Evolutionary conservation across 2,888 invertebrate species (phyloP), one percentile per base, ranked within the genome.

Genomic region (Enchytraeus crypticus): DNA sequence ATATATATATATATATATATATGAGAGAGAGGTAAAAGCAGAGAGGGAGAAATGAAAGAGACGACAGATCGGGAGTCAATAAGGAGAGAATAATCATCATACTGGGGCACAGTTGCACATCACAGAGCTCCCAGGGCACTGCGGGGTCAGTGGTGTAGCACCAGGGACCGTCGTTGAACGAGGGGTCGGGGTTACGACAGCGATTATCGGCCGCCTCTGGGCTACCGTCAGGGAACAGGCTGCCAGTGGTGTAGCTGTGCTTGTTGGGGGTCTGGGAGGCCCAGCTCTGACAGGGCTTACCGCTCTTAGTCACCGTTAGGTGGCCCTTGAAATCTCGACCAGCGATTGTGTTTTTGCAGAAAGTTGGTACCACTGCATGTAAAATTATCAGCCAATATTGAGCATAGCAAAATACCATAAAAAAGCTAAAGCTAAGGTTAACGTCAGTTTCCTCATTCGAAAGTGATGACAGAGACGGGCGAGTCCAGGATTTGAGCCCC

Each of bases 241-340:
- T 32, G 14, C 32, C 21, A n/a, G 49, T 34, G 21, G 0, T 43
- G 21, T 30, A 58, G 51, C 23, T 3, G 33, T 51, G 11, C 0
- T 2, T 1, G 51, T 58, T 49, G 21, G 58, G 58, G 5, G 23
- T 21, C 33, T 43, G 23, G 23, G 32, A 32, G n/a, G 0, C 5
- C 58, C 58, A 58, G 8, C n/a, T n/a, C 51, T 58, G 58, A 38
- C 58, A 58, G 14, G 21, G 18, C n/a, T 32, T 27, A 21, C 58
- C 58, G 34, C 30, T 51, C 26, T n/a, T 32, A 3, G 58, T 58
- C 32, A 33, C 26, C n/a, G n/a, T 51, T 51, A 33, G 4, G 23
- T 21, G 18, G 8, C 58, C 58, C 14, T 33, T 51, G 29, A 51
- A 58, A n/a, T 58, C 43, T 8, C 14, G 51, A 5, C 58, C 58